Percentiles rank a stretch among this genome's conserved stretches.
Evolutionary conservation across 2,797 vertebrate species (phyloP).

Genomic region (Acropternis orthonyx): DNA sequence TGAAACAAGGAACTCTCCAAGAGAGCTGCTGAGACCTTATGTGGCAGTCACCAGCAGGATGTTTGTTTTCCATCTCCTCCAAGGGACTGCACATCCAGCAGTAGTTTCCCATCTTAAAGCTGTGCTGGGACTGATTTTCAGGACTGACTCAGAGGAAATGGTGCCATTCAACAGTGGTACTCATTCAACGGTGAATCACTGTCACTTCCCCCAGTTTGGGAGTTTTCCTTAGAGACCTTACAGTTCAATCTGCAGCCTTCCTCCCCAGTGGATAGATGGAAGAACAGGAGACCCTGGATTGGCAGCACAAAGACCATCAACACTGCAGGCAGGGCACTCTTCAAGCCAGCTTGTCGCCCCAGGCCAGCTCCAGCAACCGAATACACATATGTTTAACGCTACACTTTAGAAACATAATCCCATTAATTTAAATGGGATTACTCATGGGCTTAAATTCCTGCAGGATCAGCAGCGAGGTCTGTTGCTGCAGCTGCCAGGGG

Average conservation of each 20-base stretch:
- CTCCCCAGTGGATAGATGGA: not conserved
- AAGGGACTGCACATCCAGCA: not conserved
- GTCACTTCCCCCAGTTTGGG: not conserved
- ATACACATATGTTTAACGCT: constrained; percentile 53
- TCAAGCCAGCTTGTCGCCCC: accelerated
- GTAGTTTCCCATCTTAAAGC: not conserved
- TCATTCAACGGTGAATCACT: not conserved
- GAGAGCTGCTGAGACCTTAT: not conserved
- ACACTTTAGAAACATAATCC: constrained; percentile 58
- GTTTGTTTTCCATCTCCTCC: constrained; percentile 46
- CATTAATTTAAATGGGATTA: constrained; percentile 67
- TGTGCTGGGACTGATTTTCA: not conserved
- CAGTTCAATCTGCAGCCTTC: not conserved
- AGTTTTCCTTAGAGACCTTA: not conserved
- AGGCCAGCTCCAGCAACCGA: not conserved
- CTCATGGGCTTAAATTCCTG: constrained; percentile 41
- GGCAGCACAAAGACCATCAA: not conserved
- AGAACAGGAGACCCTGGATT: not conserved
- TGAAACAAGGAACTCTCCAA: not conserved
- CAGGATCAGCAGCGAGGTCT: constrained; percentile 55
- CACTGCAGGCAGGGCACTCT: not conserved
- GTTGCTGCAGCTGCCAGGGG: constrained; percentile 30
- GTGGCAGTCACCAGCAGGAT: not conserved
- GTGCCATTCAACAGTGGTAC: not conserved
- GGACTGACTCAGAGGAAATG: constrained; percentile 60